Percentiles rank a stretch among this genome's conserved stretches.
These are phyloP conservation scores for Uria aalge DNA, from an alignment of 2,113 vertebrate species.

Conservation along the genomic window DNA sequence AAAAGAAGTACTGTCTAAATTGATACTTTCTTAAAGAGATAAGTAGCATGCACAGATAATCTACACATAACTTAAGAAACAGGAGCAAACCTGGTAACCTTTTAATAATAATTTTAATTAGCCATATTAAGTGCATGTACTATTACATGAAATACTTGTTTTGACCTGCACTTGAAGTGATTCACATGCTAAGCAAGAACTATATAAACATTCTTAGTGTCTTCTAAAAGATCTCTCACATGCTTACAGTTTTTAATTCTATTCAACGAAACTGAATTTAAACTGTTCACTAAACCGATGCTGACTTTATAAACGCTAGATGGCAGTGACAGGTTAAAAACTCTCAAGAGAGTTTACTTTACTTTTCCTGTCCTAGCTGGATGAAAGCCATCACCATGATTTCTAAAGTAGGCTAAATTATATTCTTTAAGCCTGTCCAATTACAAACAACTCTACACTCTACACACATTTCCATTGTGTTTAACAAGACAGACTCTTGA, in stretches of 20 bases:
- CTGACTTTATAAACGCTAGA: slow-evolving; percentile 53
- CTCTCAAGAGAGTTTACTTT: not conserved
- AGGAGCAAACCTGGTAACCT: not conserved
- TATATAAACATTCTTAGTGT: not conserved
- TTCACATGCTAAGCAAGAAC: not conserved
- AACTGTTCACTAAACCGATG: not conserved
- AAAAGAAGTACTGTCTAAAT: not conserved
- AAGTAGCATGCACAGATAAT: not conserved
- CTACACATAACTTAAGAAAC: not conserved
- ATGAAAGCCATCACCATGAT: not conserved
- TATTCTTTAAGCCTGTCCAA: not conserved
- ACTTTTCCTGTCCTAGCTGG: not conserved
- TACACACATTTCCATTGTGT: not conserved
- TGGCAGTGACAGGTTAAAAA: slow-evolving; percentile 67
- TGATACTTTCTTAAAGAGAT: not conserved
- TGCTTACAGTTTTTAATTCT: not conserved
- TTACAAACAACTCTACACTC: not conserved
- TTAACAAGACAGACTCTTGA: not conserved
- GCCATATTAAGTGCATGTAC: not conserved
- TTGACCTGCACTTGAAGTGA: not conserved
- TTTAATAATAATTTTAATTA: not conserved
- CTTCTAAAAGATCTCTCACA: not conserved
- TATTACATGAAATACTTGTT: not conserved
- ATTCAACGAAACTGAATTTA: not conserved
- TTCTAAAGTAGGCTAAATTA: not conserved